These are phyloP conservation scores for Colaptes auratus DNA, from an alignment of 2,113 vertebrate species.

Conservation along the genomic window DNA sequence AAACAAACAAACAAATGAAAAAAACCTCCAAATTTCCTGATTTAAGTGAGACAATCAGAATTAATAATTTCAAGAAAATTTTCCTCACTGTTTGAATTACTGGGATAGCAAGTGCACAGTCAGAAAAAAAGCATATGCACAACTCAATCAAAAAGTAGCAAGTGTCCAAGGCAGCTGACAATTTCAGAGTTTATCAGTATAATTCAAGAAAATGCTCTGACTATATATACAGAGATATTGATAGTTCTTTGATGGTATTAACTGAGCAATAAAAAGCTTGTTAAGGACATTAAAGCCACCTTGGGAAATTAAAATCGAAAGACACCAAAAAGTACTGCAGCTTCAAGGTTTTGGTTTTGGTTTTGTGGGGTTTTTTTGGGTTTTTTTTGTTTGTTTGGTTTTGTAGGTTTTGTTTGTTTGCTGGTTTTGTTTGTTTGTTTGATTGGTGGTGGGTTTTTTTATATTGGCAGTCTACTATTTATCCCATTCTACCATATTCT, in stretches of 20 bases:
- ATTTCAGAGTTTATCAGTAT: neutral
- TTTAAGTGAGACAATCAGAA: neutral
- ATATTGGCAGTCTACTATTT: neutral
- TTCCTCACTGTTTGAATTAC: neutral
- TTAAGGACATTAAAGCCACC: neutral
- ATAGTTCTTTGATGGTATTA: neutral
- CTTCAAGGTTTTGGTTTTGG: neutral
- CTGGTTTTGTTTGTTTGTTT: too few species aligned
- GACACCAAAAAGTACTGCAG: neutral
- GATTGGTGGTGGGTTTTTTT: neutral
- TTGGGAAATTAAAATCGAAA: neutral
- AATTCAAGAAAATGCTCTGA: neutral
- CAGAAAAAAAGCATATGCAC: neutral
- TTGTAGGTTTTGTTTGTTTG: too few species aligned
- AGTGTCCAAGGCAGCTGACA: neutral
- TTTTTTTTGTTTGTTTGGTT: too few species aligned
- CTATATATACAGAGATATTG: neutral
- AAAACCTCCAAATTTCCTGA: accelerated
- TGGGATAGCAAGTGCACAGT: neutral
- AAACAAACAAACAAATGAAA: too few species aligned
- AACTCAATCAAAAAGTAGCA: neutral
- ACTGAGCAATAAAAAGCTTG: neutral
- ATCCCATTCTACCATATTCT: neutral
- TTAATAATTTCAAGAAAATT: neutral
- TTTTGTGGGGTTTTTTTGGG: too few species aligned